phyloP scores from a whole-genome alignment of 2,113 vertebrate species.

The Eretmochelys imbricata region DNA sequence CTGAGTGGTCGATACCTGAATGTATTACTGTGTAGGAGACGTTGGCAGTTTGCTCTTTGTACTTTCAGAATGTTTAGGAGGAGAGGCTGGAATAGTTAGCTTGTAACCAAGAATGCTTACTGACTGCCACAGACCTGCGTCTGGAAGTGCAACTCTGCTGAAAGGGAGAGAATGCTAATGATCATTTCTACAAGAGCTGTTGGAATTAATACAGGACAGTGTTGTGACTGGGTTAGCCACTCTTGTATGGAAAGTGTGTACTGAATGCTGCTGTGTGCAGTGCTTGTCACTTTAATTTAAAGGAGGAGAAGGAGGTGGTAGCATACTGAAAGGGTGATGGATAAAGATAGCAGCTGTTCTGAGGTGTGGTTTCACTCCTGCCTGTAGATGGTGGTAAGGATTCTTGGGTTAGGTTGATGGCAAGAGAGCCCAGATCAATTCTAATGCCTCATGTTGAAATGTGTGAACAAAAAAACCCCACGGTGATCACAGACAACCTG shows the following conservation, averaged over 20 bases:
- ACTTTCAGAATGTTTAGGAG: rapidly evolving
- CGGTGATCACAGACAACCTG: not conserved
- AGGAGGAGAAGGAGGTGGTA: not conserved
- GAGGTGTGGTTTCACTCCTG: not conserved
- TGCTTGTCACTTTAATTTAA: not conserved
- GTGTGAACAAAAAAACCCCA: not conserved
- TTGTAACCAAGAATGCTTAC: not conserved
- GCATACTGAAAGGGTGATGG: not conserved
- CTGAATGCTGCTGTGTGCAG: not conserved
- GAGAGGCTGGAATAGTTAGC: not conserved
- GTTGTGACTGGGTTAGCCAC: not conserved
- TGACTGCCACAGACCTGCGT: not conserved
- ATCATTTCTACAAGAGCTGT: not conserved
- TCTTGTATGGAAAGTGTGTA: not conserved
- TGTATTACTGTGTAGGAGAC: not conserved
- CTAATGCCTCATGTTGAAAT: not conserved
- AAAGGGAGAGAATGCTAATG: not conserved
- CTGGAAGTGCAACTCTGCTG: rapidly evolving
- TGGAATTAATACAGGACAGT: not conserved
- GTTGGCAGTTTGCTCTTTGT: not conserved
- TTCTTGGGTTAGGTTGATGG: not conserved
- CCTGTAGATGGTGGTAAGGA: not conserved
- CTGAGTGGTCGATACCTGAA: not conserved
- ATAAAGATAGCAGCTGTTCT: not conserved
- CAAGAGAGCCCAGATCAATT: not conserved